These are phyloP conservation scores for Craniophora ligustri DNA, from an alignment of 2,888 invertebrate species.

Conservation along the genomic window DNA sequence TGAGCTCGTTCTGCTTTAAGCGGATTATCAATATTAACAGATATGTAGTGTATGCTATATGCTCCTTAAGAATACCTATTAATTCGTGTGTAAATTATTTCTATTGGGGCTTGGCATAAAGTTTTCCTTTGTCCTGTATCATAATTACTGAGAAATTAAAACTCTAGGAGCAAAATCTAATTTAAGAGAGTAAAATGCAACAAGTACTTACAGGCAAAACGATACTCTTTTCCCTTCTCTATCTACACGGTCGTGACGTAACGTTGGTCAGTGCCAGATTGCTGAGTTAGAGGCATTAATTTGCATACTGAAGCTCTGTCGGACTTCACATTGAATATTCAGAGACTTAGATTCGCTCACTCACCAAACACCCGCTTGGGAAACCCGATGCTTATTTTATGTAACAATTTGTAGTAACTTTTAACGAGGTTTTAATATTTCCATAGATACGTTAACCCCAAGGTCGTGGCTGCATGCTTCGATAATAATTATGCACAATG, in stretches of 20 bases:
- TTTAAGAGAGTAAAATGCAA: slow-evolving; percentile 11
- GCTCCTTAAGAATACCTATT: too few relatives aligned
- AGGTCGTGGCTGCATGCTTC: slow-evolving; percentile 38
- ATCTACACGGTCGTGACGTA: not conserved
- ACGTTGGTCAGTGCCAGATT: slow-evolving; percentile 16
- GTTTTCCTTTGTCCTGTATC: not conserved
- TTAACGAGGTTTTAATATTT: slow-evolving; percentile 42
- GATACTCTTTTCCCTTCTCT: too few relatives aligned
- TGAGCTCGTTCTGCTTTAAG: too few relatives aligned
- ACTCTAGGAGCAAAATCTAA: not conserved
- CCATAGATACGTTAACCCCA: slow-evolving; percentile 15
- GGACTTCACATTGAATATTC: slow-evolving; percentile 53
- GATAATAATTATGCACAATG: slow-evolving; percentile 38
- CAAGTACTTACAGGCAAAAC: not conserved
- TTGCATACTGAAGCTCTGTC: slow-evolving; percentile 47
- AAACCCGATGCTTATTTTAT: slow-evolving; percentile 46
- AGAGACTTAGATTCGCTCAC: slow-evolving; percentile 18
- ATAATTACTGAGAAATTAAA: not conserved
- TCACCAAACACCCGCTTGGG: slow-evolving; percentile 25
- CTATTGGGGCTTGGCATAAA: not conserved
- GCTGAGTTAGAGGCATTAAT: slow-evolving; percentile 39
- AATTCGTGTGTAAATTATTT: too few relatives aligned
- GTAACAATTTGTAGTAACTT: slow-evolving; percentile 36
- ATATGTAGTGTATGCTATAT: too few relatives aligned
- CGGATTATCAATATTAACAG: too few relatives aligned